These are phyloP conservation scores for Moxostoma hubbsi DNA, from an alignment of 2,797 vertebrate species.

Conservation along the genomic window DNA sequence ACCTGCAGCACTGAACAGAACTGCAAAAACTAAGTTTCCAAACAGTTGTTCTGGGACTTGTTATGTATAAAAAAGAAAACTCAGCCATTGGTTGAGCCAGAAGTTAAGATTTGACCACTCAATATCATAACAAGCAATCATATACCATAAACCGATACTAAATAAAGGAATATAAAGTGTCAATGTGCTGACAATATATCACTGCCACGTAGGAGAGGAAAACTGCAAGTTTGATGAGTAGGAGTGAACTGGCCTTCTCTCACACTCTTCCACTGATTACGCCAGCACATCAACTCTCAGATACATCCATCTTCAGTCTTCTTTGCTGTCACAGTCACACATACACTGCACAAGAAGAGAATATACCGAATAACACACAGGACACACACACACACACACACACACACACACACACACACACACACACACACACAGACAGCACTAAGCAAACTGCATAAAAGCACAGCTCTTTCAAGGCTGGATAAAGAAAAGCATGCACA, in stretches of 20 bases:
- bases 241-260: constrained; percentile 41
- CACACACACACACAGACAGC: constrained; percentile 1
- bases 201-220: constrained; percentile 26
- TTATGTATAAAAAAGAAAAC: no score
- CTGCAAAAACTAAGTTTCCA: no score
- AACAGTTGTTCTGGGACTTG: no score
- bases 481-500: neutral
- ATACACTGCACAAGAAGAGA: constrained; percentile 1
- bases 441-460: neutral
- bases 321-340: constrained; percentile 36
- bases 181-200: constrained; percentile 23
- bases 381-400: constrained; percentile 6
- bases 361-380: constrained; percentile 1
- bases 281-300: constrained; percentile 37
- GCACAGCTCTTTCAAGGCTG: neutral
- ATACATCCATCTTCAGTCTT: constrained; percentile 52
- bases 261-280: constrained; percentile 48
- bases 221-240: constrained; percentile 31
- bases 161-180: constrained; percentile 15
- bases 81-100: no score
- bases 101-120: no score
- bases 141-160: neutral
- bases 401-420: constrained; percentile 16
- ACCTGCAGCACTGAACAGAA: no score
- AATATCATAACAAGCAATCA: neutral